phyloP scores from a whole-genome alignment of 2,888 invertebrate species.

The Seladonia tumulorum region DNA sequence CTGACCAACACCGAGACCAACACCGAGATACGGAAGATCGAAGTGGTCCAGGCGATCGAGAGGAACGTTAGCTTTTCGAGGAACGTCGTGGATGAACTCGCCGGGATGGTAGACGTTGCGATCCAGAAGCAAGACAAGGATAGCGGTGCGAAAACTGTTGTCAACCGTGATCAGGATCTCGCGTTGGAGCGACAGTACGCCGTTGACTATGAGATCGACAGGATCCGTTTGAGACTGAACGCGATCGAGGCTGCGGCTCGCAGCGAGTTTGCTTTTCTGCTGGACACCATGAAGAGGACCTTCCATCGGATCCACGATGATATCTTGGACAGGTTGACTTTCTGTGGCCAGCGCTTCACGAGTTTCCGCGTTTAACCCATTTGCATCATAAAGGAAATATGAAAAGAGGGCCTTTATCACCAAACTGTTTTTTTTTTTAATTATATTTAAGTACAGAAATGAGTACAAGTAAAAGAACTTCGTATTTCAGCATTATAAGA shows the following conservation, averaged over 20 bases:
- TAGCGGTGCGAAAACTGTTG: not conserved
- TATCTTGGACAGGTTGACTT: constrained; percentile 82
- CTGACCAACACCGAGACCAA: constrained; percentile 30
- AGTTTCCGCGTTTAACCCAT: too few species aligned
- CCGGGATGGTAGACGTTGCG: not conserved
- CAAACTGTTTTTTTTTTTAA: too few species aligned
- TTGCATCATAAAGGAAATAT: too few species aligned
- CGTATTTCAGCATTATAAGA: too few species aligned
- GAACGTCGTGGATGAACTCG: constrained; percentile 53
- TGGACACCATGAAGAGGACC: constrained; percentile 81
- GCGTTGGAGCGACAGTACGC: constrained; percentile 87
- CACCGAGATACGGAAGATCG: constrained; percentile 23
- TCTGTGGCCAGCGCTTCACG: not conserved
- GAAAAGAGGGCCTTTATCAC: too few species aligned
- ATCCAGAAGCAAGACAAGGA: constrained; percentile 29
- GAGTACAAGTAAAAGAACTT: too few species aligned
- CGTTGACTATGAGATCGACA: constrained; percentile 86
- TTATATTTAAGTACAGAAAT: too few species aligned
- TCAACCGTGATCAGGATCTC: constrained; percentile 39
- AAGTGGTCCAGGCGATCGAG: constrained; percentile 57
- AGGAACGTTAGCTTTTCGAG: constrained; percentile 59
- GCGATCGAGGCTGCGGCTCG: constrained; percentile 83
- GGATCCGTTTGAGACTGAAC: constrained; percentile 84
- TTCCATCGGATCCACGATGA: constrained; percentile 84
- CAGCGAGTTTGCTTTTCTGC: constrained; percentile 84